These are phyloP conservation scores for Perca schrenkii DNA, from an alignment of 2,113 vertebrate genomes.

Conservation along the genomic window DNA sequence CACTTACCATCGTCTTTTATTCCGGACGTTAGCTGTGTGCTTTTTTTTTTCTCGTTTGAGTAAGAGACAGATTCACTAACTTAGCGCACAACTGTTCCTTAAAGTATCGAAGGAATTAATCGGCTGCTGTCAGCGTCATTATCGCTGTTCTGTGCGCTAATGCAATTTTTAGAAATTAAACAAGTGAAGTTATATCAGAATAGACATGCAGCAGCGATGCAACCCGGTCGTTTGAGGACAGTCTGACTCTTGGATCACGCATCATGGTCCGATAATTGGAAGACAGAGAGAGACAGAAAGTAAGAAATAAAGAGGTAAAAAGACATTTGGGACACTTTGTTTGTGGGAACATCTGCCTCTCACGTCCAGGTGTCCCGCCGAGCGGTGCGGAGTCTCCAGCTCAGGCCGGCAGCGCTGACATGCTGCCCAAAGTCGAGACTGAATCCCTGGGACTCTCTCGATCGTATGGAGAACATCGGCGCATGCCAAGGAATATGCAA, in stretches of 20 bases:
- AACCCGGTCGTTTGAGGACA: conserved; percentile 25
- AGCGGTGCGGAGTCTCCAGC: conserved; percentile 83
- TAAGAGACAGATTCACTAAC: conserved; percentile 33
- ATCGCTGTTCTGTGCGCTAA: background rate
- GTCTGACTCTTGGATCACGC: conserved; percentile 24
- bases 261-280: conserved; percentile 43
- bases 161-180: conserved; percentile 32
- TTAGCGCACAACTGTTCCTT: conserved; percentile 35
- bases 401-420: conserved; percentile 90
- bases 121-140: background rate
- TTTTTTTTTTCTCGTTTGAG: conserved; percentile 29
- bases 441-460: conserved; percentile 94
- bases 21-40: conserved; percentile 54
- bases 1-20: conserved; percentile 55
- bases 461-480: conserved; percentile 96
- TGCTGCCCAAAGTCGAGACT: conserved; percentile 98
- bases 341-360: conserved; percentile 65
- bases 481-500: conserved; percentile 97
- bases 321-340: conserved; percentile 38
- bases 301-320: conserved; percentile 7
- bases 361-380: conserved; percentile 88
- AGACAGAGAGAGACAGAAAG: conserved; percentile 33
- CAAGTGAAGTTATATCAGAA: conserved; percentile 28
- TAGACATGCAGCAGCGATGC: conserved; percentile 17
- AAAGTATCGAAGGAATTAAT: conserved; percentile 12